Percentiles rank a stretch among this genome's conserved stretches.
Evolutionary conservation across 1,140 invertebrate species (phyloP).

Genomic region (Anoplolepis gracilipes): DNA sequence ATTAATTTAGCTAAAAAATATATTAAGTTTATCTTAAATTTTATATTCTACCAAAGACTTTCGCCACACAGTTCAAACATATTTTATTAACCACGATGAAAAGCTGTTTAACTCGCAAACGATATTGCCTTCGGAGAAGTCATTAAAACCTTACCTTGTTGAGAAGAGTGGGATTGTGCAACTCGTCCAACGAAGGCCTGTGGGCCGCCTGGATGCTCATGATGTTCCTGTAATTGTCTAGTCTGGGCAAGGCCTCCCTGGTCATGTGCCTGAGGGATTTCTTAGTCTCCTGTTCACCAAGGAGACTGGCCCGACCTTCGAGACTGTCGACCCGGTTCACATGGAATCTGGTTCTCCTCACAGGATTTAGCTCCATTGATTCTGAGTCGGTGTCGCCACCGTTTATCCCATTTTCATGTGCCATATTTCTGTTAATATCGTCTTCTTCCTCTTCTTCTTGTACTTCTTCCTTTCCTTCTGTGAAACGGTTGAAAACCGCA

Average conservation of each 20-base stretch:
- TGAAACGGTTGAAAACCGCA: too few species aligned
- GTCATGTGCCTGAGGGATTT: constrained; percentile 92
- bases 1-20: background rate
- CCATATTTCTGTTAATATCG: constrained; percentile 72
- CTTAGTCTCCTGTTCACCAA: constrained; percentile 83
- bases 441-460: background rate
- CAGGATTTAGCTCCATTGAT: constrained; percentile 80
- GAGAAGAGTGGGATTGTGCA: constrained; percentile 94
- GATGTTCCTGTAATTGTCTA: constrained; percentile 98
- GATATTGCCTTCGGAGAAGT: constrained; percentile 7
- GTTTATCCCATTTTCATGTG: constrained; percentile 80
- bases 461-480: constrained; percentile 8
- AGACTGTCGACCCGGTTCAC: constrained; percentile 87
- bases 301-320: constrained; percentile 82
- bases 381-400: constrained; percentile 75
- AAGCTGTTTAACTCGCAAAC: background rate
- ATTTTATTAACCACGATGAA: background rate
- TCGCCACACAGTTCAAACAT: background rate
- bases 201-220: constrained; percentile 95
- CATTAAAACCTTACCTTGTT: constrained; percentile 89
- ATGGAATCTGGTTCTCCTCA: constrained; percentile 86
- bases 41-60: background rate
- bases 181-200: constrained; percentile 95
- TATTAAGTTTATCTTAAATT: background rate
- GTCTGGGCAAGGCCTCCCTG: constrained; percentile 94